Evolutionary conservation across 37 sponge, comb jelly and placozoan genomes (phyloP), one percentile per base, ranked within the genome.

Genomic region (Beroe ovata): DNA sequence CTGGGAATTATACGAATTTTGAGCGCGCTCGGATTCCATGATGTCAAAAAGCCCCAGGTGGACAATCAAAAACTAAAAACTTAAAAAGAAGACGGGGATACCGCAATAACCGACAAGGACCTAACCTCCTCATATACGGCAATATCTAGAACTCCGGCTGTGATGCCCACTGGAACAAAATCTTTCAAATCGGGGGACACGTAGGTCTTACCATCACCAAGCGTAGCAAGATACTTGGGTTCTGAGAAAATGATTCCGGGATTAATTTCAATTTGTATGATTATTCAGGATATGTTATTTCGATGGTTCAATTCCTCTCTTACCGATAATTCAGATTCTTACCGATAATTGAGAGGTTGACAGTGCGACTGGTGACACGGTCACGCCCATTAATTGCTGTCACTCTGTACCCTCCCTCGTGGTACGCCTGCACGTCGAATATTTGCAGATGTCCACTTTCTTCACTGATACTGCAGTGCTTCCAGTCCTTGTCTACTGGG

Each of bases 341-440:
- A 77, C 84, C 84, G 8, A 77, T 41, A 20, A 42, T 42, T 28
- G 41, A 23, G 2, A 77, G n/a, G 38, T 39, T 77, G 42, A 42
- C 84, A 25, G 54, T 23, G 1, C 3, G 8, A 36, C 36, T 36
- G 4, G 25, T 77, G 25, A 77, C 28, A 40, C 22, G 19, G 28
- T 77, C 54, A 21, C 84, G 20, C 18, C 84, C 84, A 77, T 77
- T 77, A 25, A 23, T n/a, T 33, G 41, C 28, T 1, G 28, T 42
- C 39, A 42, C 39, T 20, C 16, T 32, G 54, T 77, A 77, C 22
- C 23, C 2, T 14, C 38, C 84, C 84, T 77, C 84, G 28, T 77
- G 84, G 22, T 77, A 42, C 21, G 84, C 84, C 54, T n/a, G 84
- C 14, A 77, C 11, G 25, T 77, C 84, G 84, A 42, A 42, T 14